Conservation (phyloP, 2,797 vertebrate species). For the Oreonectes daqikongensis region DNA sequence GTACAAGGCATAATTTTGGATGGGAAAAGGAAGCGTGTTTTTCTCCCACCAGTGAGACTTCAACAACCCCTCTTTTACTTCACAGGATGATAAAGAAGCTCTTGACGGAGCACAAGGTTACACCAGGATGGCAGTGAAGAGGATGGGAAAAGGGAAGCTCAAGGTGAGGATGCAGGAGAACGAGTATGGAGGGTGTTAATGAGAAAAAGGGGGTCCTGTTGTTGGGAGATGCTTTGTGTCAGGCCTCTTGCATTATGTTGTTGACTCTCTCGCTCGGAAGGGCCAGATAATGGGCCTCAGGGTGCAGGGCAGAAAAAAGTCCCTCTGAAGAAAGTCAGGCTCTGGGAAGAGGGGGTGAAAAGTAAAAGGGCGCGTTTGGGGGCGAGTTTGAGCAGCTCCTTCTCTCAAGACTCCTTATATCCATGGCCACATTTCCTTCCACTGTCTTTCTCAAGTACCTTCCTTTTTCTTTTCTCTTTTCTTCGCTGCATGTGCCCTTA, state of each 20-base stretch:
- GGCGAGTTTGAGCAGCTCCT: constrained; percentile 63
- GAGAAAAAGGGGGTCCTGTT: constrained; percentile 61
- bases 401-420: constrained; percentile 56
- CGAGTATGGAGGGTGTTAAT: constrained; percentile 70
- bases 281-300: constrained; percentile 78
- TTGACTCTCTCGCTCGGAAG: constrained; percentile 88
- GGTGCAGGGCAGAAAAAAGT: constrained; percentile 66
- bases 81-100: constrained; percentile 3
- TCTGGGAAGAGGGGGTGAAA: constrained; percentile 80
- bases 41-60: constrained; percentile 44
- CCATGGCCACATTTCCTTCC: constrained; percentile 53
- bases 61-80: constrained; percentile 46
- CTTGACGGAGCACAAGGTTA: constrained; percentile 48
- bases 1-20: constrained; percentile 33
- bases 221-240: constrained; percentile 73
- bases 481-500: constrained; percentile 63
- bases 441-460: constrained; percentile 63
- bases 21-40: constrained; percentile 24
- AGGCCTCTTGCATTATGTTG: constrained; percentile 91
- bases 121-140: constrained; percentile 67
- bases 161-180: constrained; percentile 81
- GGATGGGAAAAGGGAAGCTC: constrained; percentile 71
- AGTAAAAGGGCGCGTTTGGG: constrained; percentile 52
- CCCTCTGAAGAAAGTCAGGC: constrained; percentile 74
- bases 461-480: constrained; percentile 67